Evolutionary conservation across 2,113 vertebrate genomes (phyloP), one percentile per base, ranked within the genome.

Genomic region (Narcine bancroftii): DNA sequence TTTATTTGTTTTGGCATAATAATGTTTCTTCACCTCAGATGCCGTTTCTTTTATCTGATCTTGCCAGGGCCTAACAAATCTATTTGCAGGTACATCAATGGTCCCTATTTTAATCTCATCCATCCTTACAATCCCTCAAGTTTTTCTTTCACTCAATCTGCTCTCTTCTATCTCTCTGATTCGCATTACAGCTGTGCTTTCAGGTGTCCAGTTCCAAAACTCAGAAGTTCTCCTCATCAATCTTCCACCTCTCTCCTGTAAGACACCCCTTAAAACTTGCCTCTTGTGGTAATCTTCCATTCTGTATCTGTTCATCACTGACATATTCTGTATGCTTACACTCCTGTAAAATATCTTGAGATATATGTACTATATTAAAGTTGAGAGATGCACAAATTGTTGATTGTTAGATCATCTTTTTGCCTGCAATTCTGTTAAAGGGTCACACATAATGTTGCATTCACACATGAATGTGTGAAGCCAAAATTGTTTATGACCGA

Each of bases 1-100:
- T 60, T 87, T 83, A 69, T 87, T 63, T 87, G 53, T 60, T 60
- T 53, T 87, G 81, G 81, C 53, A 33, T 56, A 21, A n/a, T 87
- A 87, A 53, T 87, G 6, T 36, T 60, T 4, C 15, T 87, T 87
- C 81, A 83, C 33, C 53, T 87, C 81, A 60, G 1, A 56, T 36
- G 10, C 47, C 53, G 19, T 85, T 11, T 83, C 79, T 47, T 29
- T 42, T 47, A 36, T 36, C 21, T 87, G 50, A 21, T 39, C n/a
- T 87, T 87, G 81, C 53, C 15, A 7, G 6, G 53, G 17, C n/a
- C 53, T 87, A 39, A 19, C 21, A 17, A 87, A 87, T 63, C 17
- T 6, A 87, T 60, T n/a, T 87, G 53, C 53, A 87, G 17, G n/a
- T 11, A 19, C 29, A 63, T 63, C 53, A 87, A 15, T 36, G 7